A percentile compares a stretch with the other conserved stretches of the same genome.
Evolutionary conservation across 2,797 vertebrate genomes (phyloP).

Genomic region (Parauchenoglanis punctatus): DNA sequence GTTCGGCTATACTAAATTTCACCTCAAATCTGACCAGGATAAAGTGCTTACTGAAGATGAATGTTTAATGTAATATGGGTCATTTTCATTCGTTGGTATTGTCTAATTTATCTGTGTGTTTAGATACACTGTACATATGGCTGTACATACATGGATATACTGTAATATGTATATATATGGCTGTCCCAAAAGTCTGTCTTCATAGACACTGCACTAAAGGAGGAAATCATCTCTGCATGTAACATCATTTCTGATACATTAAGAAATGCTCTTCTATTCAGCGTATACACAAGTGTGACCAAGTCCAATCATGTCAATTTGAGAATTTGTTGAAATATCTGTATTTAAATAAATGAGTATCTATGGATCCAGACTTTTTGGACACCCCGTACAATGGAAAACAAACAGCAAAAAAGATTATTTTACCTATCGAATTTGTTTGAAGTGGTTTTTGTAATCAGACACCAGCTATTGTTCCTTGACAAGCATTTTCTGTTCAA

Average conservation of each 20-base stretch:
- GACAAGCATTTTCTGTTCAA: neutral
- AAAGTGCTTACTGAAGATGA: neutral
- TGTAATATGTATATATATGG: too few species aligned
- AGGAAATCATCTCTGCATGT: too few species aligned
- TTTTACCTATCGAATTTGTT: neutral
- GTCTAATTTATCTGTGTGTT: neutral
- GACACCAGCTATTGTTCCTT: neutral
- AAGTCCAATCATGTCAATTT: too few species aligned
- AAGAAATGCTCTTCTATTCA: too few species aligned
- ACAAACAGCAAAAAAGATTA: neutral
- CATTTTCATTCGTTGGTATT: neutral
- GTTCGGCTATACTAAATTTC: neutral
- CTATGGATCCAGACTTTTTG: neutral
- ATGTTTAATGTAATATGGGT: neutral
- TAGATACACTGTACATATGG: neutral
- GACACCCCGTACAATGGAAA: neutral
- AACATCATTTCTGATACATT: too few species aligned
- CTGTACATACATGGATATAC: too few species aligned
- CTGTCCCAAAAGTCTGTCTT: too few species aligned
- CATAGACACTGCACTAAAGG: too few species aligned
- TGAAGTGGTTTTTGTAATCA: neutral
- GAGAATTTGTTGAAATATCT: too few species aligned
- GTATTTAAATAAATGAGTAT: too few species aligned
- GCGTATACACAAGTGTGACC: too few species aligned
- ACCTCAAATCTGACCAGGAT: neutral